Percentiles rank a stretch among this genome's conserved stretches.
Conservation (phyloP, 2,797 vertebrate genomes). For the Pangasius mekongensis region DNA sequence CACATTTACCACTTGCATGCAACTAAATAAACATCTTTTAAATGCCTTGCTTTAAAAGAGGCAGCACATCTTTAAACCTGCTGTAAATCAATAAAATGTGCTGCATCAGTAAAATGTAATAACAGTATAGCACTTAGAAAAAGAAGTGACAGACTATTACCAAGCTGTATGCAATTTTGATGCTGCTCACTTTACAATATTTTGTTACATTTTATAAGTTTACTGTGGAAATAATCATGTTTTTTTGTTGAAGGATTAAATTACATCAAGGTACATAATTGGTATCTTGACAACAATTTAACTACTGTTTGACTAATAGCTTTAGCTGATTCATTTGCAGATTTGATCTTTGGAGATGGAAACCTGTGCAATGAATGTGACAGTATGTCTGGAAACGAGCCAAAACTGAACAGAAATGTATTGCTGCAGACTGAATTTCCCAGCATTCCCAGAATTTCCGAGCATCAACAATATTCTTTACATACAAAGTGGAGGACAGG, state of each 20-base stretch:
- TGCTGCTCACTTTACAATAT: not conserved
- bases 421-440: not conserved
- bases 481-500: not conserved
- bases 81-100: not conserved
- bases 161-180: not conserved
- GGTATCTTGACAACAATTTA: not conserved
- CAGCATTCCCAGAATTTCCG: not conserved
- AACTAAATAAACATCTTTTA: not conserved
- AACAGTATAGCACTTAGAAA: not conserved
- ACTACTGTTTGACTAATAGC: not conserved
- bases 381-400: not conserved
- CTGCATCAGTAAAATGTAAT: conserved; percentile 1
- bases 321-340: not conserved
- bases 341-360: not conserved
- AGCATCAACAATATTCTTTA: not conserved
- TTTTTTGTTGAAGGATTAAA: not conserved
- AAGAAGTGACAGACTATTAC: not conserved
- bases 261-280: not conserved
- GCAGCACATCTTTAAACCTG: not conserved
- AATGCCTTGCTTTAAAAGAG: not conserved
- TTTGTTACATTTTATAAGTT: not conserved
- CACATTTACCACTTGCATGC: not conserved
- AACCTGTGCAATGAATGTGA: not conserved
- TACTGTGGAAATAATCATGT: not conserved
- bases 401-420: not conserved